Conservation (phyloP, 1,140 invertebrate species). For the Gryllus bimaculatus region DNA sequence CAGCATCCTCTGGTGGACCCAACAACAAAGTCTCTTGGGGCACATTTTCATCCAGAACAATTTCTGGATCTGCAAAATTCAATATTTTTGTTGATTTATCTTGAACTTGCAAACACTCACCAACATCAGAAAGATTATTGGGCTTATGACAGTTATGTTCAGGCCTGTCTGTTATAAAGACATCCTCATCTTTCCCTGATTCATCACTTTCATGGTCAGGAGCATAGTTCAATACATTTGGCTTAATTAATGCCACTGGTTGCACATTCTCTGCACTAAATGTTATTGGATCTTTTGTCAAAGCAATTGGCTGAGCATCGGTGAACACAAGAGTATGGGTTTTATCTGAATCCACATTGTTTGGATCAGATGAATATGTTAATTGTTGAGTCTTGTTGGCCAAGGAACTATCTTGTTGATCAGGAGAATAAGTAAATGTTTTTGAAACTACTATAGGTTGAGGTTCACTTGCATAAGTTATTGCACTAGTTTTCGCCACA, state of each 20-base stretch:
- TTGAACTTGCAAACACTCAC: background rate
- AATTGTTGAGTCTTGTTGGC: constrained; percentile 2
- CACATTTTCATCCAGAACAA: background rate
- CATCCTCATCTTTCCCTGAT: background rate
- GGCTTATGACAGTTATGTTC: background rate
- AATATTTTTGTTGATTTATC: background rate
- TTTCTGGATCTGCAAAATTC: background rate
- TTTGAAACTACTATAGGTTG: constrained; percentile 7
- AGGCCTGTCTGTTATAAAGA: background rate
- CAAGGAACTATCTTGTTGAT: background rate
- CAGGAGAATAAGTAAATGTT: background rate
- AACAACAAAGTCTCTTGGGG: background rate
- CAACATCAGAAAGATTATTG: background rate
- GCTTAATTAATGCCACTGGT: background rate
- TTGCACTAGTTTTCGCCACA: background rate
- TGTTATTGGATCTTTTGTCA: background rate
- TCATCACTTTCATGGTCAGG: background rate
- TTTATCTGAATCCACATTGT: background rate
- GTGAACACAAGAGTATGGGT: background rate
- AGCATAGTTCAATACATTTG: background rate
- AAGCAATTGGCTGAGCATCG: background rate
- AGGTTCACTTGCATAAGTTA: constrained; percentile 11
- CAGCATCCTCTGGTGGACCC: background rate
- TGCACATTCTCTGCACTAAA: background rate
- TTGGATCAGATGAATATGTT: constrained; percentile 2